Base-by-base conservation (phyloP, 2,888 invertebrate species). In the Limnephilus lunatus region DNA sequence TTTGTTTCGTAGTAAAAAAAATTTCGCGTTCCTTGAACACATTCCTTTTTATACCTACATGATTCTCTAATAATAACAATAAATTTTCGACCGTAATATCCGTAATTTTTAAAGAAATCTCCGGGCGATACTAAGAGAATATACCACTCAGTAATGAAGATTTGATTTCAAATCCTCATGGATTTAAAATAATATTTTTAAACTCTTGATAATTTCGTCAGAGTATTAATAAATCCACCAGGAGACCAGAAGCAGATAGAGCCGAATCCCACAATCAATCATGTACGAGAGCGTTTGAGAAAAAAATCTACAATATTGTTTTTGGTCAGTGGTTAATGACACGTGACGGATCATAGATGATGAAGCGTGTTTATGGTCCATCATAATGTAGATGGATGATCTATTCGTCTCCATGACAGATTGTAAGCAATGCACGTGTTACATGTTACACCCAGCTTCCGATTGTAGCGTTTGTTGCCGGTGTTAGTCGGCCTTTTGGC, bases 311-410 rank as follows among this genome's bases (percentile, higher is more conserved):
- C 91, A 91, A 91, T 91, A 91, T 91, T 91, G 91, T 91, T 91
- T 91, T 91, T 89, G 86, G 86, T 68, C 80, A 89, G 91, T 83
- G 91, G 35, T 91, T 91, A 91, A 91, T 91, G 91, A 89, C 89
- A 85, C 91, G 91, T 91, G 91, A 83, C 90, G 53, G 89, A 89
- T 89, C 81, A 89, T 39, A 89, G 89, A 89, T 89, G 89, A 89
- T 89, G 89, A 89, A 89, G 89, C 89, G 89, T 89, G 89, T 89
- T 91, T 91, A 91, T 89, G 91, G 91, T 89, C 91, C 88, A 91
- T 89, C 80, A 85, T 91, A 89, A 91, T 91, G 89, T 89, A 89
- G 91, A 91, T 89, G 85, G 91, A 91, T 91, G 91, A 91, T 89
- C 91, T 85, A 89, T 83, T 83, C 89, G 85, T 85, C 89, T 85